Conservation (phyloP, 2,113 vertebrate species). For the Psilopogon haemacephalus region DNA sequence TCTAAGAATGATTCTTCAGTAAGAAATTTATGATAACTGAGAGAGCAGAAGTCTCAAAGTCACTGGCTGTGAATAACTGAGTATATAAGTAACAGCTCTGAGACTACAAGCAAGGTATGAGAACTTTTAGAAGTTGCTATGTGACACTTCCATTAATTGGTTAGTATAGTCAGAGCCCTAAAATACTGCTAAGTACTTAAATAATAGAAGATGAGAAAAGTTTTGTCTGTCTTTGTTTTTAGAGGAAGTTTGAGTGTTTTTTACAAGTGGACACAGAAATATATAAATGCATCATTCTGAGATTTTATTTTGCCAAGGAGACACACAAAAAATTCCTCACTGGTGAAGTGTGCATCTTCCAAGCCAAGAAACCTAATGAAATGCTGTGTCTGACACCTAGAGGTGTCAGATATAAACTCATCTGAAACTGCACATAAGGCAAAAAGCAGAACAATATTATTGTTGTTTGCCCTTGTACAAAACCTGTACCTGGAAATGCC, state of each 20-base stretch:
- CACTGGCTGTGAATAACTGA: neutral
- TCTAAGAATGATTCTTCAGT: neutral
- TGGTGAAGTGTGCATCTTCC: neutral
- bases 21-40: neutral
- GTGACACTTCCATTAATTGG: neutral
- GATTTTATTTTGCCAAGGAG: neutral
- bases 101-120: neutral
- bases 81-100: neutral
- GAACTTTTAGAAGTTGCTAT: neutral
- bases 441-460: neutral
- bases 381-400: constrained; percentile 25
- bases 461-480: neutral
- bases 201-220: neutral
- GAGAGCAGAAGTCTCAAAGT: neutral
- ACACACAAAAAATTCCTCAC: neutral
- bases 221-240: neutral
- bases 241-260: neutral
- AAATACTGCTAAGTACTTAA: neutral
- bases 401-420: neutral
- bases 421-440: neutral
- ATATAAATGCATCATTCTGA: neutral
- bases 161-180: neutral
- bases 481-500: neutral
- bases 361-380: neutral
- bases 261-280: neutral